A percentile compares a stretch with the other conserved stretches of the same genome.
Conservation (phyloP, 2,797 vertebrate species). For the Pseudomugil tenellus region DNA sequence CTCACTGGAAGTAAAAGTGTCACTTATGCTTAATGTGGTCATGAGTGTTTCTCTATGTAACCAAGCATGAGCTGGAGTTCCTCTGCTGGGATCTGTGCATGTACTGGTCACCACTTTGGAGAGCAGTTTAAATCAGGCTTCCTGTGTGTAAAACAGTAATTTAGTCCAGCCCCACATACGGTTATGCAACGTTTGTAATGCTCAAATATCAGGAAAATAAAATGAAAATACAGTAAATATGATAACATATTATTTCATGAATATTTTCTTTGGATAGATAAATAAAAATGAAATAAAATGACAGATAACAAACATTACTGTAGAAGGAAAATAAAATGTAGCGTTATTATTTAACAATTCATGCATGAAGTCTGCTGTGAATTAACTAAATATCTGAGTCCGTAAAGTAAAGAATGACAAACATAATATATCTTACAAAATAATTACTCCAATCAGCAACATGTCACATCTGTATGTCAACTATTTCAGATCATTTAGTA, state of each 20-base stretch:
- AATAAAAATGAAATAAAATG: not conserved
- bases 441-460: not conserved
- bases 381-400: not conserved
- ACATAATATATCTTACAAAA: not conserved
- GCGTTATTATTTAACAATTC: too few relatives aligned
- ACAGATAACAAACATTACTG: not conserved
- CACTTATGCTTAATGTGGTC: slow-evolving; percentile 21
- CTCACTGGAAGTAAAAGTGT: slow-evolving; percentile 23
- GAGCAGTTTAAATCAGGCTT: too few relatives aligned
- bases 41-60: slow-evolving; percentile 15
- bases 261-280: not conserved
- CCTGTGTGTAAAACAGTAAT: too few relatives aligned
- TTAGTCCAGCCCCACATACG: too few relatives aligned
- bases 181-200: not conserved
- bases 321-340: not conserved
- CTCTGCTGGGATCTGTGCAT: not conserved
- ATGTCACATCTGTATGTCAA: not conserved
- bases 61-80: slow-evolving; percentile 3
- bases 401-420: not conserved
- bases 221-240: too few relatives aligned
- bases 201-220: not conserved
- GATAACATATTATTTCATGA: not conserved
- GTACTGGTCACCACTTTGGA: not conserved
- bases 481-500: too few relatives aligned
- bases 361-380: not conserved